Conservation (phyloP, 2,888 invertebrate species). For the Eurois occulta region DNA sequence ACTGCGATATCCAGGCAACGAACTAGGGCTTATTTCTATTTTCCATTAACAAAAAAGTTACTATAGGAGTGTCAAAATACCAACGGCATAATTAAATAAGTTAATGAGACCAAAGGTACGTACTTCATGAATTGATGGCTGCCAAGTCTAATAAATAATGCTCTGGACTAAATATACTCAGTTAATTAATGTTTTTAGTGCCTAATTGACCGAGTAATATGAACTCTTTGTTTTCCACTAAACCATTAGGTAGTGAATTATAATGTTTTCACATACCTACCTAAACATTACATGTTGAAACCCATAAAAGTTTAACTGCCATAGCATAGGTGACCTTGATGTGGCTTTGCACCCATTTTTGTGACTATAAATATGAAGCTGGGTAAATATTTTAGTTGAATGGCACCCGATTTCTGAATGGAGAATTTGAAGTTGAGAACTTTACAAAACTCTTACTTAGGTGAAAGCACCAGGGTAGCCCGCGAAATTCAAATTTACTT, state of each 20-base stretch:
- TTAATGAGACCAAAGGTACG: conserved; percentile 29
- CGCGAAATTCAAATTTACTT: too few species aligned
- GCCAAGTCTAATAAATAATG: conserved; percentile 36
- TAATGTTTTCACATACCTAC: conserved; percentile 9
- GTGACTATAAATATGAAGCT: background rate
- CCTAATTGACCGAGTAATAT: conserved; percentile 21
- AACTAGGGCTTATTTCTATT: background rate
- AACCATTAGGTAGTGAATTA: conserved; percentile 35
- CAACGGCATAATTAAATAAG: conserved; percentile 23
- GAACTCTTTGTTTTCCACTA: conserved; percentile 25
- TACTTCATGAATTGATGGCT: conserved; percentile 14
- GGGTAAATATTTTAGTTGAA: background rate
- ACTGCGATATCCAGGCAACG: background rate
- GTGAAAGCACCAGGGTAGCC: too few species aligned
- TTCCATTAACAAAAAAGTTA: conserved; percentile 16
- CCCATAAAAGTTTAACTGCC: conserved; percentile 7
- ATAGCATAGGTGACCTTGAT: background rate
- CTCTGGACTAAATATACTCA: conserved; percentile 24
- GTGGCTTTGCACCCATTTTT: background rate
- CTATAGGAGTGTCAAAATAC: conserved; percentile 27
- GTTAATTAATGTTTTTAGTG: conserved; percentile 23
- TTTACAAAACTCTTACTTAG: background rate
- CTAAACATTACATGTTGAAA: conserved; percentile 20
- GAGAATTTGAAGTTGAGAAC: background rate
- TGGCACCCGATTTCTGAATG: background rate